Evolutionary conservation across 2,888 invertebrate genomes (phyloP).

Genomic region (Cactoblastis cactorum): DNA sequence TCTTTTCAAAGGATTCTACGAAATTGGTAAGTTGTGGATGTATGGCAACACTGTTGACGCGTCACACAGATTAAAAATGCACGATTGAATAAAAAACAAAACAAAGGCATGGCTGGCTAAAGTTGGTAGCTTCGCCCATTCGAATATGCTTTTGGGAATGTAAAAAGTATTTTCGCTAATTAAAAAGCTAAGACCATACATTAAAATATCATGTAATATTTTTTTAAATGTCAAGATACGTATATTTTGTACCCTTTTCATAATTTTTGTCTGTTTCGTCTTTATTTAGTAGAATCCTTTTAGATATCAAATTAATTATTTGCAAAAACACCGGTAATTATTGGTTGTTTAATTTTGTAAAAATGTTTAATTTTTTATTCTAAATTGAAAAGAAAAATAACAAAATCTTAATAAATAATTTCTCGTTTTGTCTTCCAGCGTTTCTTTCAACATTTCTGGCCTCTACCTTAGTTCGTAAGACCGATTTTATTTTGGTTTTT

Average conservation of each 20-base stretch:
- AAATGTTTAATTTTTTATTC: no score
- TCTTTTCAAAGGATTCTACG: slow-evolving; percentile 70
- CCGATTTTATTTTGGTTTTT: slow-evolving; percentile 52
- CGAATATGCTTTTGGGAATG: neutral
- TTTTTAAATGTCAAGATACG: neutral
- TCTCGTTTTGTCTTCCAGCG: slow-evolving; percentile 66
- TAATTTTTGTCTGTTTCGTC: neutral
- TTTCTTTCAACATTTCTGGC: slow-evolving; percentile 78
- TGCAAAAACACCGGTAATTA: no score
- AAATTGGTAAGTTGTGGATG: slow-evolving; percentile 63
- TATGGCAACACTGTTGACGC: slow-evolving; percentile 34
- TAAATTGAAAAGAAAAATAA: neutral
- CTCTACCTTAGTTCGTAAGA: slow-evolving; percentile 78
- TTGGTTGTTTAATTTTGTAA: no score
- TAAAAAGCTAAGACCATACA: slow-evolving; percentile 13
- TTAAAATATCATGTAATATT: neutral
- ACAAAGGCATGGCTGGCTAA: slow-evolving; percentile 29
- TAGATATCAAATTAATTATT: neutral
- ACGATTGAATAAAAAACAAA: slow-evolving; percentile 11
- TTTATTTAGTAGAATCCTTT: neutral
- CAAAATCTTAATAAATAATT: slow-evolving; percentile 29
- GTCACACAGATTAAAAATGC: slow-evolving; percentile 13
- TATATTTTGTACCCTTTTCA: neutral
- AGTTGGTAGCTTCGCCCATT: slow-evolving; percentile 16
- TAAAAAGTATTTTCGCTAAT: slow-evolving; percentile 13